Conservation (phyloP, 2,113 vertebrate species). For the Catharus bicknelli region DNA sequence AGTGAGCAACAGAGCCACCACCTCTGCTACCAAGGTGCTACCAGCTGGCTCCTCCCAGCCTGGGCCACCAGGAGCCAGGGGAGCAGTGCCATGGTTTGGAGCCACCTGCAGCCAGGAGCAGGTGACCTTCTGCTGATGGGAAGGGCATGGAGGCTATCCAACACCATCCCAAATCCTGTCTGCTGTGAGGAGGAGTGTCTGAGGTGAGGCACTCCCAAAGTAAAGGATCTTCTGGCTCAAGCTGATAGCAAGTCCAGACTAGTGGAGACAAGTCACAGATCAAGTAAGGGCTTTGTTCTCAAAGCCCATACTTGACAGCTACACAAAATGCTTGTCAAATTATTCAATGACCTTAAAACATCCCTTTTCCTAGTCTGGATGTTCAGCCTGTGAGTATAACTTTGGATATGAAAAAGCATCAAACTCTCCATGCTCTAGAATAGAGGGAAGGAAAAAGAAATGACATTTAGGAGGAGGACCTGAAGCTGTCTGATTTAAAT, state of each 20-base stretch:
- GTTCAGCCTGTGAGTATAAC: neutral
- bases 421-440: neutral
- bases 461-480: neutral
- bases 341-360: neutral
- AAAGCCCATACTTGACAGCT: neutral
- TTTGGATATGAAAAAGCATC: neutral
- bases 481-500: neutral
- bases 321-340: neutral
- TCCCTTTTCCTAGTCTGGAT: neutral
- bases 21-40: neutral
- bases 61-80: neutral
- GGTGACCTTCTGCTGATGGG: neutral
- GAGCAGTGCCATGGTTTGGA: fast-evolving
- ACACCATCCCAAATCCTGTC: neutral
- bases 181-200: neutral
- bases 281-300: neutral
- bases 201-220: neutral
- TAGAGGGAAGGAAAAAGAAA: neutral
- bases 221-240: neutral
- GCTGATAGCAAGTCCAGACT: neutral
- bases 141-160: neutral
- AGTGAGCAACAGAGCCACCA: fast-evolving
- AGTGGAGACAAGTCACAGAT: neutral
- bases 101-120: neutral
- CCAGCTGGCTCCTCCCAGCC: neutral